Percentiles rank a stretch among this genome's conserved stretches.
Conservation (phyloP, 2,888 invertebrate species). For the Argynnis bischoffii region DNA sequence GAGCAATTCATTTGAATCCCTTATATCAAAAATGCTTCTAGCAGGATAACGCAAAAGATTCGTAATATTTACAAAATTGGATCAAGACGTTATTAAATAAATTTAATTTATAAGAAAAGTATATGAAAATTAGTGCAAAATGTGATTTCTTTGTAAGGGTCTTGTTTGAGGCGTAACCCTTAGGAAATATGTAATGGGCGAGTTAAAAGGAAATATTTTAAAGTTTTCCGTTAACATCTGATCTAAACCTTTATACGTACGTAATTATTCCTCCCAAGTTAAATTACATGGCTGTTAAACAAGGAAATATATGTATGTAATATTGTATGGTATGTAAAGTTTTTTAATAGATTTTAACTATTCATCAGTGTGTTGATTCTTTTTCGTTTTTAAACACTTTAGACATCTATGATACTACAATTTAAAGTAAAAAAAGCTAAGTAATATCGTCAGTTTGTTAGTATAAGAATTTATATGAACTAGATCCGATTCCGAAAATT, state of each 20-base stretch:
- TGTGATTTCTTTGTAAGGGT: background rate
- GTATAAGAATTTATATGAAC: too few species aligned
- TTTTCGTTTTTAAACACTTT: too few species aligned
- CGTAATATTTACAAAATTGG: background rate
- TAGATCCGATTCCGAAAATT: too few species aligned
- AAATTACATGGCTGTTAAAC: background rate
- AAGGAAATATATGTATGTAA: too few species aligned
- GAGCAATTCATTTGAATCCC: constrained; percentile 4
- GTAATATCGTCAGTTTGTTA: too few species aligned
- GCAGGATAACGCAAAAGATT: background rate
- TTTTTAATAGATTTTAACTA: too few species aligned
- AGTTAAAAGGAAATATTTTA: background rate
- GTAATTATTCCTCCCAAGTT: background rate
- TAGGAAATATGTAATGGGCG: background rate
- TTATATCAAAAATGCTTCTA: constrained; percentile 4
- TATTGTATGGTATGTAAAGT: too few species aligned
- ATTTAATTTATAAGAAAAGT: constrained; percentile 3
- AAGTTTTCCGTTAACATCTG: background rate
- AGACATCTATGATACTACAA: too few species aligned
- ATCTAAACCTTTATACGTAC: background rate
- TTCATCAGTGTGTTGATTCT: too few species aligned
- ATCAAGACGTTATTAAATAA: constrained; percentile 9
- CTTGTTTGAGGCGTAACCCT: background rate
- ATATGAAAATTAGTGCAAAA: background rate
- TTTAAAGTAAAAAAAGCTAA: too few species aligned